Conservation (phyloP, 2,888 invertebrate genomes). For the Ophion obscuratus region DNA sequence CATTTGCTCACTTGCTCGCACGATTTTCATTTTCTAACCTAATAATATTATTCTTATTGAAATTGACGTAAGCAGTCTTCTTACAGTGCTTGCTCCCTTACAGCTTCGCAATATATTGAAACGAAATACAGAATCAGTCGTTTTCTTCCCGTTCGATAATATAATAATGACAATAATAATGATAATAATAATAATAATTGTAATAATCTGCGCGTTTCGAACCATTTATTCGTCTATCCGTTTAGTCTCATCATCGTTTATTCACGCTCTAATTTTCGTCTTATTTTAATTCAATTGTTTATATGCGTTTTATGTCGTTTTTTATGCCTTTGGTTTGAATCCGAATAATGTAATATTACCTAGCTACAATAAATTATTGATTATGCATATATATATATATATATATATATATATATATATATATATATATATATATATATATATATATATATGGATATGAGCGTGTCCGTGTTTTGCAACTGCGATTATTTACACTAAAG, state of each 20-base stretch:
- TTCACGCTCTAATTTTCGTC: slow-evolving; percentile 49
- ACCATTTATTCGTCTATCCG: slow-evolving; percentile 27
- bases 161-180: slow-evolving; percentile 23
- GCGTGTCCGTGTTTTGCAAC: slow-evolving; percentile 13
- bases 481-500: slow-evolving; percentile 80
- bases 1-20: slow-evolving; percentile 23
- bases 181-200: slow-evolving; percentile 56
- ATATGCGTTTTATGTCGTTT: slow-evolving; percentile 5
- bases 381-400: slow-evolving; percentile 36
- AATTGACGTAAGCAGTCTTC: slow-evolving; percentile 83
- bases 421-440: background rate
- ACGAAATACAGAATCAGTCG: slow-evolving; percentile 79
- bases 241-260: slow-evolving; percentile 39
- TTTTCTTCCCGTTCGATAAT: slow-evolving; percentile 69
- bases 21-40: slow-evolving; percentile 71
- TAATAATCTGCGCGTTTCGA: background rate
- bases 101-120: slow-evolving; percentile 77
- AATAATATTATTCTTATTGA: slow-evolving; percentile 77
- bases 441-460: slow-evolving; percentile 1
- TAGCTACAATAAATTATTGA: slow-evolving; percentile 82
- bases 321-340: slow-evolving; percentile 64
- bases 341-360: slow-evolving; percentile 73
- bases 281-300: background rate
- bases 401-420: background rate
- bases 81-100: slow-evolving; percentile 82